phyloP scores from a whole-genome alignment of 1,140 invertebrate species.

The Macrocentrus cingulum region DNA sequence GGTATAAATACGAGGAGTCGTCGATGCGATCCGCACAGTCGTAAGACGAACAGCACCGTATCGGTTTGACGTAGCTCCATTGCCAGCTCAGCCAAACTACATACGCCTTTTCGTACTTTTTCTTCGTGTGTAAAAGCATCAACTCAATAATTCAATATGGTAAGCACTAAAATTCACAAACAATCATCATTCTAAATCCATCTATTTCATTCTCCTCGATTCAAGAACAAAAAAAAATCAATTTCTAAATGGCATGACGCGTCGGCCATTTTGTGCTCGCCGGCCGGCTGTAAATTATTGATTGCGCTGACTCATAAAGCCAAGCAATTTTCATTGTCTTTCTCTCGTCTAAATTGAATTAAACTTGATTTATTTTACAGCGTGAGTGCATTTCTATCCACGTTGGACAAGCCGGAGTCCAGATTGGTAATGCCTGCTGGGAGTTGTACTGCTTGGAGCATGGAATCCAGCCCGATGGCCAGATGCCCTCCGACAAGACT shows the following conservation, averaged over 20 bases:
- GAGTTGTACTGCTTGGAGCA: slow-evolving; percentile 25
- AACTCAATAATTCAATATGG: slow-evolving; percentile 22
- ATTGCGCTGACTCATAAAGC: slow-evolving; percentile 9
- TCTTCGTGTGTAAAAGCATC: slow-evolving; percentile 10
- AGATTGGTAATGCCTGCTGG: slow-evolving; percentile 27
- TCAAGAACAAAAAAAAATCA: not conserved
- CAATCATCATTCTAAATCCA: not conserved
- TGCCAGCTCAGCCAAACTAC: slow-evolving; percentile 20
- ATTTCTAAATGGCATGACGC: not conserved
- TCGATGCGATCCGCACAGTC: slow-evolving; percentile 5
- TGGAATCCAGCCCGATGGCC: slow-evolving; percentile 25
- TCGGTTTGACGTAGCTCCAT: slow-evolving; percentile 22
- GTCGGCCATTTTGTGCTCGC: slow-evolving; percentile 25
- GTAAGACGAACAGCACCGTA: slow-evolving; percentile 8
- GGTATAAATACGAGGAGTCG: slow-evolving; percentile 10
- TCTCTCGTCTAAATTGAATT: not conserved
- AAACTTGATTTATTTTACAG: slow-evolving; percentile 3
- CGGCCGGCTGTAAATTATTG: slow-evolving; percentile 3
- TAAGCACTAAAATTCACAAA: slow-evolving; percentile 5
- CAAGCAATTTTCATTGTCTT: not conserved
- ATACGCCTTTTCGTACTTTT: not conserved
- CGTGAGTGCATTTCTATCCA: slow-evolving; percentile 29
- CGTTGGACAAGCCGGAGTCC: slow-evolving; percentile 27
- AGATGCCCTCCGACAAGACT: slow-evolving; percentile 27
- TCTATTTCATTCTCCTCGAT: not conserved